Evolutionary conservation across 2,888 invertebrate genomes (phyloP), one percentile per base, ranked within the genome.

Genomic region (Nomada hirtipes): DNA sequence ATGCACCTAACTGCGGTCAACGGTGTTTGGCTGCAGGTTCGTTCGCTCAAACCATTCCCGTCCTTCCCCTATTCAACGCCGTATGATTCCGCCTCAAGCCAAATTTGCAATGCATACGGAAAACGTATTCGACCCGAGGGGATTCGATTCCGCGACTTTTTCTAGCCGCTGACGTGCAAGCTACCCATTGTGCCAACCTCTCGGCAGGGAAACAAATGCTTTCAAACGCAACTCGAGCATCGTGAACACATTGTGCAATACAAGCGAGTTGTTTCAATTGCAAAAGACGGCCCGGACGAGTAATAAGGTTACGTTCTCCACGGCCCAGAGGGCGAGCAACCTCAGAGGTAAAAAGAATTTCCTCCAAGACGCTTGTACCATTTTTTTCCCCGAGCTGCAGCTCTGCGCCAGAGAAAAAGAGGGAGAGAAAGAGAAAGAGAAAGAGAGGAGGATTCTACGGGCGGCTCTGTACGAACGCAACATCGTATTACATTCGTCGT

Each of bases 401-500:
- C 18, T 10, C 15, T 13, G 29, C n/a, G 44, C 29, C n/a, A 61
- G 63, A 23, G 52, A 53, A 59, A 23, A 57, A 60, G 50, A 15
- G 50, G 4, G 0, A 11, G 36, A 55, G 2, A 15, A 7, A 29
- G 29, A 36, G 18, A 15, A 9, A 13, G 18, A 26, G 26, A 26
- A 4, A 13, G 4, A 18, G 29, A 60, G 18, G 2, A 2, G 18
- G 18, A 29, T 18, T 3, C n/a, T 15, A 59, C 67, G 76, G 71
- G 29, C 63, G 60, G 60, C 44, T 55, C 47, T 36, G 65, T 52
- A 64, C 77, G 55, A 71, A 18, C 57, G 59, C 75, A 69, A 36
- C 73, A 70, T 83, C 76, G 76, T 83, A 83, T 83, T 81, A 79
- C 81, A 76, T 75, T 71, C 80, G 81, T 84, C 79, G 70, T 75